These are phyloP conservation scores for Acanthosepion lycidas DNA, from an alignment of 2,888 invertebrate species.

Conservation along the genomic window DNA sequence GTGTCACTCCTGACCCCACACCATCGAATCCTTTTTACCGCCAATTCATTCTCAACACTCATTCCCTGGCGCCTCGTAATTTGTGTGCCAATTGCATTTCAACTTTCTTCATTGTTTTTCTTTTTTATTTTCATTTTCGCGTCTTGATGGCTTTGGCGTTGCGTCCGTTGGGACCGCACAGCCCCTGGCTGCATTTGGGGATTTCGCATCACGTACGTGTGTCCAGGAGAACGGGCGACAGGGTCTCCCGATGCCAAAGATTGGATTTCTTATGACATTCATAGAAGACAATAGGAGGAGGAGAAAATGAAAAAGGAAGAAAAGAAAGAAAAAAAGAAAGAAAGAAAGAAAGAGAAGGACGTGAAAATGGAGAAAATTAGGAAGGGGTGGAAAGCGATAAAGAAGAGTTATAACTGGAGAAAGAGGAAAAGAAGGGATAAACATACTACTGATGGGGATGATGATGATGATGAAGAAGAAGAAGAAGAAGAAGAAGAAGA, in stretches of 20 bases:
- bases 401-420: too few relatives aligned
- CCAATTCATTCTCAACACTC: slow-evolving; percentile 17
- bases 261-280: background rate
- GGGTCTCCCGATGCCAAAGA: slow-evolving; percentile 13
- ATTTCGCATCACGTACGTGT: background rate
- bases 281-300: background rate
- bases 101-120: background rate
- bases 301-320: too few relatives aligned
- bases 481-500: too few relatives aligned
- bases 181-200: background rate
- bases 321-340: background rate
- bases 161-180: background rate
- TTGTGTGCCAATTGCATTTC: slow-evolving; percentile 20
- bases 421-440: too few relatives aligned
- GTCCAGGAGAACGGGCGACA: background rate
- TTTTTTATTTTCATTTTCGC: background rate
- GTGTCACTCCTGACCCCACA: background rate
- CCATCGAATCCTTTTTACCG: background rate
- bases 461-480: too few relatives aligned
- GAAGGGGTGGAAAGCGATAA: background rate
- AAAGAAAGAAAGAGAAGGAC: background rate
- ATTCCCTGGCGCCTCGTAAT: background rate
- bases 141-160: background rate
- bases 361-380: background rate
- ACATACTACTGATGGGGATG: too few relatives aligned